These are phyloP conservation scores for Monomorium pharaonis DNA, from an alignment of 1,140 invertebrate genomes.

Conservation along the genomic window DNA sequence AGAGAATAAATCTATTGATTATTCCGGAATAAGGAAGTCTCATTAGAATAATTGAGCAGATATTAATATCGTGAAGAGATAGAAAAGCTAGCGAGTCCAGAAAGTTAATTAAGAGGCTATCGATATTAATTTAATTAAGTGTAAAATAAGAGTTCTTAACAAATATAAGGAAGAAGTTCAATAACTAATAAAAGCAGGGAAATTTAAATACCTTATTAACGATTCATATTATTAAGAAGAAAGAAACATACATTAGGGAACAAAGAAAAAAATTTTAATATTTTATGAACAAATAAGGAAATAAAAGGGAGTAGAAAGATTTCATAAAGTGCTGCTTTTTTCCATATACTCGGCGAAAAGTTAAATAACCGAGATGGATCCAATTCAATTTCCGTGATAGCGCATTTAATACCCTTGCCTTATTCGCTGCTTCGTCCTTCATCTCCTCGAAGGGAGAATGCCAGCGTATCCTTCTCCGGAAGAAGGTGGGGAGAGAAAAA, in stretches of 20 bases:
- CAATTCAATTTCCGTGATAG: slow-evolving; percentile 5
- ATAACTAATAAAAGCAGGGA: neutral
- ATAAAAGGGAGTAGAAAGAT: neutral
- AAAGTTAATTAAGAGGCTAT: slow-evolving; percentile 6
- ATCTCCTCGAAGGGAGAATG: no score
- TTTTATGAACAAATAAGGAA: neutral
- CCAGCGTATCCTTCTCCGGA: neutral
- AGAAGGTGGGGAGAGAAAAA: neutral
- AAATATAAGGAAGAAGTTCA: neutral
- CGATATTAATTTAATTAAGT: neutral
- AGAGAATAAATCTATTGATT: neutral
- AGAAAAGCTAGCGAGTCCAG: neutral
- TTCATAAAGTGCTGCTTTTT: neutral
- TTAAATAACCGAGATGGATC: neutral
- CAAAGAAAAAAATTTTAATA: neutral
- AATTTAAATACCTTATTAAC: neutral
- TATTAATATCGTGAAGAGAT: neutral
- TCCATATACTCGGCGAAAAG: neutral
- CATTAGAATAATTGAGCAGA: slow-evolving; percentile 14
- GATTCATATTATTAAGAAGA: neutral
- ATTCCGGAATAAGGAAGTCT: neutral
- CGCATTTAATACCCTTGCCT: neutral
- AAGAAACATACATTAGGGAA: neutral
- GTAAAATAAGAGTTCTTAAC: neutral
- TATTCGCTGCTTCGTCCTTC: neutral